Conservation (phyloP, 2,113 vertebrate species). For the Seriola quinqueradiata region DNA sequence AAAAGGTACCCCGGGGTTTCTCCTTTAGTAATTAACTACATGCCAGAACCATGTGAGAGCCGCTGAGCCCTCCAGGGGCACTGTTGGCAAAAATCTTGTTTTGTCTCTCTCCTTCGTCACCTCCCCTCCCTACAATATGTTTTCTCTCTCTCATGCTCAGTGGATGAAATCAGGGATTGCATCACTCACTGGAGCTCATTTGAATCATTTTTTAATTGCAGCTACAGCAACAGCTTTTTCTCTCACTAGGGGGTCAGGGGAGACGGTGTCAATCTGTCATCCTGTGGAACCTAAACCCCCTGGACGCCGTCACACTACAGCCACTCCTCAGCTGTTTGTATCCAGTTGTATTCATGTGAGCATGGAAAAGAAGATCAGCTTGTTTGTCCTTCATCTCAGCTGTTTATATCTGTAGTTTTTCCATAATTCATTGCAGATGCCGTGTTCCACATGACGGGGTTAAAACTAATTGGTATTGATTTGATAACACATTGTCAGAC, state of each 20-base stretch:
- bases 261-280: constrained; percentile 11
- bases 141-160: not conserved
- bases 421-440: too few species aligned
- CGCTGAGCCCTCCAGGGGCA: constrained; percentile 12
- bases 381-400: not conserved
- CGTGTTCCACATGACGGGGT: too few species aligned
- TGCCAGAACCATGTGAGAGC: constrained; percentile 20
- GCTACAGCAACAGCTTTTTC: constrained; percentile 1
- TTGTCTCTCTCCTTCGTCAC: constrained; percentile 22
- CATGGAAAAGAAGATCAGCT: not conserved
- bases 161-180: constrained; percentile 38
- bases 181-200: constrained; percentile 9
- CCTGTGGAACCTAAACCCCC: not conserved
- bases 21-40: constrained; percentile 2
- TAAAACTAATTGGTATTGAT: too few species aligned
- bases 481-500: too few species aligned
- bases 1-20: constrained; percentile 2
- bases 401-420: not conserved
- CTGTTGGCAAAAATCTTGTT: constrained; percentile 35
- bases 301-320: not conserved
- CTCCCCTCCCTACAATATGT: constrained; percentile 18
- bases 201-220: constrained; percentile 32
- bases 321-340: not conserved
- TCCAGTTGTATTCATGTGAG: not conserved
- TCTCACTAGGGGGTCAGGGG: constrained; percentile 7